Evolutionary conservation across 2,113 vertebrate species (phyloP), one percentile per base, ranked within the genome.

Genomic region (Aspiorhynchus laticeps): DNA sequence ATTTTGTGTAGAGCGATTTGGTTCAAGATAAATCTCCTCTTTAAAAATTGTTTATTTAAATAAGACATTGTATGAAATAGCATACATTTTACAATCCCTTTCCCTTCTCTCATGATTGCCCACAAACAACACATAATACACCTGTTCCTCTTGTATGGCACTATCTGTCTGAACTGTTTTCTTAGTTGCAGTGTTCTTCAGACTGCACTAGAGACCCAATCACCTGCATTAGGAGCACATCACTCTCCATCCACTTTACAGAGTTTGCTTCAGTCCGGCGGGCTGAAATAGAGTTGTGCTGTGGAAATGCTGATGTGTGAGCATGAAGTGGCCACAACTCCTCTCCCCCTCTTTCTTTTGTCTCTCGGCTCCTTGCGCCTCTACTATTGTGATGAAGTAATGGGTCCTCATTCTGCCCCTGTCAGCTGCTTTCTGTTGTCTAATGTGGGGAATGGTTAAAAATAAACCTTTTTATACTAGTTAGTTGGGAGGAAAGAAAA

Each of bases 401-500:
- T 88, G 84, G 85, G 74, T 83, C 87, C 77, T 88, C 76, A 83
- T 89, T 91, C 90, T 86, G 85, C 73, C 80, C 88, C 89, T 90
- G 91, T 91, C 89, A 89, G 84, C 83, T 85, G 87, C 53, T 83
- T 81, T 89, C 88, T 89, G 87, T 77, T 79, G 87, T 79, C 85
- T 89, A 89, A 89, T 88, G 89, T 87, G 83, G 71, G 71, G 82
- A 90, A 91, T 85, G 86, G 91, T 91, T 91, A 91, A 91, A 91
- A 89, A 91, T 92, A 92, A 91, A 90, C 91, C 81, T 83, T 83
- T 90, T 79, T 90, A 81, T 82, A 85, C 86, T 78, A 61, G 69
- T 53, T 82, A 75, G 67, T 79, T 63, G 26, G 2, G 67, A 31
- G 46, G n/a, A 9, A 71, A 19, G 4, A 7, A 69, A 36, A 69